These are phyloP conservation scores for Leucosticte australis DNA, from an alignment of 2,113 vertebrate species.

Conservation along the genomic window DNA sequence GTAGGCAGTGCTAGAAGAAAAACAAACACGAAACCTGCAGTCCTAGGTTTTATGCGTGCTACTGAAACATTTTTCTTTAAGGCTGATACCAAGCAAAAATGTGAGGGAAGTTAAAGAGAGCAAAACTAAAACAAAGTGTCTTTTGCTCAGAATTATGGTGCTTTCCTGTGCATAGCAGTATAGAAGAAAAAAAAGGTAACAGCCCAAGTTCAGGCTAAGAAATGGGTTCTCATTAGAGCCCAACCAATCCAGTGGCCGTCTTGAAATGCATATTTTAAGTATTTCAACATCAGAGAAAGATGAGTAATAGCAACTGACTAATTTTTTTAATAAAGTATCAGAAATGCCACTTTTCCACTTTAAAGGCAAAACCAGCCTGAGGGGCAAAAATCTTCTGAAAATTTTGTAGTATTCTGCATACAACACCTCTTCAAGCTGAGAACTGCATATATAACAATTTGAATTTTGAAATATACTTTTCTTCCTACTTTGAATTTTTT, in stretches of 20 bases:
- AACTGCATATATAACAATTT: not conserved
- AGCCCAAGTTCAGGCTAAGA: not conserved
- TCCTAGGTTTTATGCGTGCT: not conserved
- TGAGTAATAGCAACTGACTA: not conserved
- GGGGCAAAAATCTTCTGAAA: not conserved
- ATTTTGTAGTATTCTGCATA: not conserved
- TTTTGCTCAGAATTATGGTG: not conserved
- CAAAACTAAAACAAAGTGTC: not conserved
- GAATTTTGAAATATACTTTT: not conserved
- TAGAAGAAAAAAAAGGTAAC: not conserved
- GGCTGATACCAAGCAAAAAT: not conserved
- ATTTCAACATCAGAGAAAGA: not conserved
- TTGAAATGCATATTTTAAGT: not conserved
- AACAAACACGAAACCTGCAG: slow-evolving; percentile 13
- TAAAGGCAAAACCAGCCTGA: not conserved
- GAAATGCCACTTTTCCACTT: not conserved
- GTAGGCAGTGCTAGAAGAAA: slow-evolving; percentile 23
- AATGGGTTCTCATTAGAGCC: not conserved
- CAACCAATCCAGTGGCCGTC: not conserved
- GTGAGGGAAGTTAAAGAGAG: not conserved
- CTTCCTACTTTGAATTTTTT: not conserved
- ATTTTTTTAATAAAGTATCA: not conserved
- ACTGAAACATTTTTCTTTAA: not conserved
- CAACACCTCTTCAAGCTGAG: not conserved
- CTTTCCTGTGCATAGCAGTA: not conserved